Base-by-base conservation (phyloP, 2,113 vertebrate species). In the Tyrannus savana region DNA sequence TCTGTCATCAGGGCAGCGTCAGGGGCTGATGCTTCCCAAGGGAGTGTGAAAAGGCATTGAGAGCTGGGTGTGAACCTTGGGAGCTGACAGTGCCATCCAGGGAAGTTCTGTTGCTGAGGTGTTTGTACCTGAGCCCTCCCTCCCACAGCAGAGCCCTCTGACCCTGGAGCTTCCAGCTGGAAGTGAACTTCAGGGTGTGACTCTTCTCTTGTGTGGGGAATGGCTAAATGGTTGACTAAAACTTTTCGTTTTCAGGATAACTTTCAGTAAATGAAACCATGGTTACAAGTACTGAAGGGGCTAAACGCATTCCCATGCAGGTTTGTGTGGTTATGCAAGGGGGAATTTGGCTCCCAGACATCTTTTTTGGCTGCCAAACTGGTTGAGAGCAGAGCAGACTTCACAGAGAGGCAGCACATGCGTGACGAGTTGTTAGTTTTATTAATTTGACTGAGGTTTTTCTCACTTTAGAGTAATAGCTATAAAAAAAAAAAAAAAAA, bases 371-470 rank as follows among this genome's bases (percentile, higher is more conserved):
- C 89, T 96, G 89, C 52, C 22, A 13, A 86, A 81, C 44, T 72
- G 47, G 60, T 60, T 60, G 80, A 93, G 89, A 95, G 73, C 56
- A 81, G 64, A 80, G 81, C 46, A 94, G 50, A 79, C 53, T 84
- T 89, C 14, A 31, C 14, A 60, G 84, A 79, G 80, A 62, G 80
- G 73, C 90, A 90, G 76, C 0, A 19, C 50, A 14, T 75, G 52
- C 87, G 89, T 92, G 93, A 87, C 3, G 66, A 92, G 92, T 90
- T 94, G 90, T 92, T 95, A 95, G 81, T 79, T 92, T 93, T 94
- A 96, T 93, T 95, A 95, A 97, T 93, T 81, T 93, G 63, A 93
- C 91, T 77, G 82, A 85, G 59, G 66, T 73, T 95, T 95, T 90
- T 87, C 90, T 96, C 87, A 69, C 72, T 79, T 90, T 71, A 77